Evolutionary conservation across 2,113 vertebrate species (phyloP), one percentile per base, ranked within the genome.

Genomic region (Lanius ludovicianus): DNA sequence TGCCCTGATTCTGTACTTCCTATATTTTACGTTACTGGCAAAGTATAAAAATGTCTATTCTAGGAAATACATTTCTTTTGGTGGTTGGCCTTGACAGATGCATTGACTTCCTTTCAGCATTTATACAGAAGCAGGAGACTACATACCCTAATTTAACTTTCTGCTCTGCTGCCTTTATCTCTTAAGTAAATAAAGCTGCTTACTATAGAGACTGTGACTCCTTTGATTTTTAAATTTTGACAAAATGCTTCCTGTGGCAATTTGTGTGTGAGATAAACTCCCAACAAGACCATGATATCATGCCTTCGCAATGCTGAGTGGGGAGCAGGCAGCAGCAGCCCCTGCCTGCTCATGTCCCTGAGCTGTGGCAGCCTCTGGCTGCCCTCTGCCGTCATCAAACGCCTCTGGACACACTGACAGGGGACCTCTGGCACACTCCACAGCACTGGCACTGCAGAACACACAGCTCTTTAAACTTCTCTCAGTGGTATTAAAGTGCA

Each of bases 371-470:
- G 63, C 93, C 37, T 59, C 93, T 53, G 87, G 75, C 96, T 97
- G 97, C 97, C 98, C 96, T 96, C 98, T 98, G 84, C 50, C 6
- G 96, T 91, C 52, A 1, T 35, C 37, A 35, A 31, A 41, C 46
- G 44, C 37, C 24, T 41, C n/a, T 47, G 39, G 17, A 24, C 35
- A 14, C 8, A 21, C 63, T 13, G 33, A 6, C 15, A 33, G 24
- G 10, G 41, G 33, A 55, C 59, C 35, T 69, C 50, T 15, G 11
- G 9, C 77, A 46, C 1, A 3, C 19, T 52, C 19, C 39, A 12
- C 5, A 3, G 15, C 52, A 15, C 1, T 15, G 74, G 2, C 9
- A 27, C n/a, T 78, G 31, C 49, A 52, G 74, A 77, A 39, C 1
- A 9, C 10, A 7, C 44, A 42, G 27, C n/a, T 90, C 6, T 86